These are phyloP conservation scores for Cynodonichthys magdalenae DNA, from an alignment of 2,797 vertebrate genomes.

Conservation along the genomic window DNA sequence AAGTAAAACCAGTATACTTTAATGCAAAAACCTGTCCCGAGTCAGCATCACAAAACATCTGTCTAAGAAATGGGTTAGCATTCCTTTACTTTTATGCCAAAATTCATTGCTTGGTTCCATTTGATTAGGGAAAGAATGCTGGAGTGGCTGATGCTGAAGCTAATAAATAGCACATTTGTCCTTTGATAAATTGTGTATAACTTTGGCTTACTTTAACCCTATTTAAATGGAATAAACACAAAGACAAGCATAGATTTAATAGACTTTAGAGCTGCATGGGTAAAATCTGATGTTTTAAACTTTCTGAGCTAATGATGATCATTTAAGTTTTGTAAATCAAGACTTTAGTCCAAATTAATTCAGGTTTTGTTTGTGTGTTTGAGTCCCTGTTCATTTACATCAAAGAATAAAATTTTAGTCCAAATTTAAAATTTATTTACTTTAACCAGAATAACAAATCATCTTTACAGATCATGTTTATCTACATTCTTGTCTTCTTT, in stretches of 20 bases:
- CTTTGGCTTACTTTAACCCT: conserved; percentile 15
- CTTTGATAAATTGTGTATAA: conserved; percentile 36
- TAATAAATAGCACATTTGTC: conserved; percentile 63
- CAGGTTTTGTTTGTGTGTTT: background rate
- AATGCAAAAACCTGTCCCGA: conserved; percentile 52
- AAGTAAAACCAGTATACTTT: conserved; percentile 42
- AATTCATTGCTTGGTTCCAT: conserved; percentile 44
- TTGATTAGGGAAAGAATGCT: conserved; percentile 59
- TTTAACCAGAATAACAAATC: conserved; percentile 5
- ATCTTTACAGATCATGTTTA: conserved; percentile 19
- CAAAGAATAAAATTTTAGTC: conserved; percentile 11
- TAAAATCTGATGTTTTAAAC: background rate
- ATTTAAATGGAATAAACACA: conserved; percentile 29
- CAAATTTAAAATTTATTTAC: conserved; percentile 29
- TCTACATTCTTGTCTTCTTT: conserved; percentile 1
- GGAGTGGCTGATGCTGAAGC: conserved; percentile 38
- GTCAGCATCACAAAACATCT: conserved; percentile 59
- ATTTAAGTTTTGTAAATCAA: background rate
- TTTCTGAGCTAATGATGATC: too few species aligned
- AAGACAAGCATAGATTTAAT: conserved; percentile 8
- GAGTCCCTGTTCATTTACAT: background rate
- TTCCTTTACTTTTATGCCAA: conserved; percentile 61
- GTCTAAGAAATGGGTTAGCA: conserved; percentile 46
- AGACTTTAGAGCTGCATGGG: conserved; percentile 2
- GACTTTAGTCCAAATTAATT: background rate